These are phyloP conservation scores for Netelia fuscicornis DNA, from an alignment of 2,888 invertebrate species.

Conservation along the genomic window DNA sequence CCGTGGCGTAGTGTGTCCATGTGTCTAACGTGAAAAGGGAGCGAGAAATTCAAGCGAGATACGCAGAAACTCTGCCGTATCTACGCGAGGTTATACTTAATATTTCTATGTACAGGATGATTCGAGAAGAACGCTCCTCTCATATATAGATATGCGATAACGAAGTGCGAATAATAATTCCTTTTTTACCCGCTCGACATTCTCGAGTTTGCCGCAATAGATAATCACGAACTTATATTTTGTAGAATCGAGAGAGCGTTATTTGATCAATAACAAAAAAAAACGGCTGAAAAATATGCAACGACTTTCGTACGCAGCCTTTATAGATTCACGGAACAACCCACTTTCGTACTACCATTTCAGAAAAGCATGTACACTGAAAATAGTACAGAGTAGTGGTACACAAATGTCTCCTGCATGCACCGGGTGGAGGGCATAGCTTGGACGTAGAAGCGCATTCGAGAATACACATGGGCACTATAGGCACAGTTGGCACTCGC, in stretches of 20 bases:
- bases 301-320: background rate
- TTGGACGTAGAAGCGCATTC: conserved; percentile 45
- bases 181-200: no score
- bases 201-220: background rate
- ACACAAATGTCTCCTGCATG: conserved; percentile 35
- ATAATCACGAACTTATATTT: background rate
- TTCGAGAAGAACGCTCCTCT: background rate
- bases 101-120: conserved; percentile 7
- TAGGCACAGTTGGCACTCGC: conserved; percentile 74
- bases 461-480: conserved; percentile 68
- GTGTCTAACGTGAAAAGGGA: conserved; percentile 13
- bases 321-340: background rate
- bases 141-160: background rate
- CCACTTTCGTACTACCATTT: conserved; percentile 43
- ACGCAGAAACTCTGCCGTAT: conserved; percentile 37
- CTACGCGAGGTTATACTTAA: background rate
- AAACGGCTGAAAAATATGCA: background rate
- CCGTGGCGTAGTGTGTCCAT: conserved; percentile 16
- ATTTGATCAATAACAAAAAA: background rate
- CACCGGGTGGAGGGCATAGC: conserved; percentile 27
- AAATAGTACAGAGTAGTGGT: conserved; percentile 17
- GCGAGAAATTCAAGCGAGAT: conserved; percentile 54
- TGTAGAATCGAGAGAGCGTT: background rate
- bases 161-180: no score
- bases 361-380: conserved; percentile 25